Conservation (phyloP, 1,140 invertebrate species). For the Aphelenchoides avenae region DNA sequence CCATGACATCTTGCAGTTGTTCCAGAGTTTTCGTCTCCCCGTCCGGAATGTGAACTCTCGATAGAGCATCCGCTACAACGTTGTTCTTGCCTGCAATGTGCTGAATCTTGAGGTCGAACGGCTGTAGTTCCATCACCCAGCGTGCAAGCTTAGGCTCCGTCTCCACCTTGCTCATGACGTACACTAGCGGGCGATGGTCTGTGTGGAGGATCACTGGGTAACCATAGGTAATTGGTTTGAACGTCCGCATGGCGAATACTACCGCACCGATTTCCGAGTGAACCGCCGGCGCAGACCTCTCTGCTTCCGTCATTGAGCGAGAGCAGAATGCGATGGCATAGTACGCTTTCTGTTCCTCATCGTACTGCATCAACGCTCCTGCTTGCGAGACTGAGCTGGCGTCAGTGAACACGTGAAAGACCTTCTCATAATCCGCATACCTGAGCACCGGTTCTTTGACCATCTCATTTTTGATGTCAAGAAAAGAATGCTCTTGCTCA, state of each 20-base stretch:
- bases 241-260: conserved; percentile 7
- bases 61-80: conserved; percentile 10
- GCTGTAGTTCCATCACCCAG: conserved; percentile 24
- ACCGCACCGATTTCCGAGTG: conserved; percentile 20
- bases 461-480: conserved; percentile 7
- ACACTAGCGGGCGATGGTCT: conserved; percentile 19
- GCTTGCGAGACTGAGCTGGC: conserved; percentile 13
- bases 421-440: conserved; percentile 15
- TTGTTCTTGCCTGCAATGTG: conserved; percentile 13
- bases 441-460: conserved; percentile 12
- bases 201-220: conserved; percentile 16
- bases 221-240: conserved; percentile 22
- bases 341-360: not conserved
- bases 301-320: conserved; percentile 1
- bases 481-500: conserved; percentile 18
- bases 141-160: conserved; percentile 7
- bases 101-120: conserved; percentile 5
- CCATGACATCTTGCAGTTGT: conserved; percentile 9
- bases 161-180: conserved; percentile 12
- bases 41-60: not conserved
- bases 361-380: conserved; percentile 14
- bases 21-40: not conserved
- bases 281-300: conserved; percentile 7
- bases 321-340: conserved; percentile 18
- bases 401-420: conserved; percentile 28